These are phyloP conservation scores for Mesoligia furuncula DNA, from an alignment of 2,888 invertebrate species.

Conservation along the genomic window DNA sequence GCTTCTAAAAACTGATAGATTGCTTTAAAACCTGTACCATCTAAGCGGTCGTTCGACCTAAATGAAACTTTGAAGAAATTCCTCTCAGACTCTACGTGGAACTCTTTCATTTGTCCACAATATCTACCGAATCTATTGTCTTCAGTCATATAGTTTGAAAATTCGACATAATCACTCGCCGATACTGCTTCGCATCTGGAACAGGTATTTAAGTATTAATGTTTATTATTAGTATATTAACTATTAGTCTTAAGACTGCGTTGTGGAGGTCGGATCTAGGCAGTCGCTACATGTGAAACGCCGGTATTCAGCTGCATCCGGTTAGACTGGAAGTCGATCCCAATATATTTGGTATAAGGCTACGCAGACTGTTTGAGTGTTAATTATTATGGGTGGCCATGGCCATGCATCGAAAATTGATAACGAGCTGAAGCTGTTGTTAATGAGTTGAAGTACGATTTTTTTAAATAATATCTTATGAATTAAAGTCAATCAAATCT, in stretches of 20 bases:
- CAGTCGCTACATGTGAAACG: too few species aligned
- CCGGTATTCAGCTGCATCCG: too few species aligned
- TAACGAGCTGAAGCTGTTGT: neutral
- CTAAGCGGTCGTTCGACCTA: constrained; percentile 97
- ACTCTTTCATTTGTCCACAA: constrained; percentile 96
- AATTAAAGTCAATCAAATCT: too few species aligned
- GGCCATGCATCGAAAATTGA: neutral
- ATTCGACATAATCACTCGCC: constrained; percentile 98
- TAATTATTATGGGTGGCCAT: neutral
- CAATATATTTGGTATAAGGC: too few species aligned
- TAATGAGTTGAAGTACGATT: neutral
- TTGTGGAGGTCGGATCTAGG: too few species aligned
- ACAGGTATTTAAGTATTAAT: constrained; percentile 18
- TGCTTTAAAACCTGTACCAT: constrained; percentile 98
- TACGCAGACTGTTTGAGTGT: neutral
- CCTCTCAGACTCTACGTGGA: constrained; percentile 96
- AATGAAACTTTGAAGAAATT: constrained; percentile 98
- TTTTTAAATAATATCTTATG: too few species aligned
- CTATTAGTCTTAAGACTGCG: too few species aligned
- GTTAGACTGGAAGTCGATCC: too few species aligned
- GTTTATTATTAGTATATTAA: too few species aligned
- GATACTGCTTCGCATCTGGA: constrained; percentile 97
- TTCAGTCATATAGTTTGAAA: constrained; percentile 97
- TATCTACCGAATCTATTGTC: constrained; percentile 97
- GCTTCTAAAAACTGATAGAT: constrained; percentile 96